These are phyloP conservation scores for Eretmochelys imbricata DNA, from an alignment of 2,113 vertebrate genomes.

Conservation along the genomic window DNA sequence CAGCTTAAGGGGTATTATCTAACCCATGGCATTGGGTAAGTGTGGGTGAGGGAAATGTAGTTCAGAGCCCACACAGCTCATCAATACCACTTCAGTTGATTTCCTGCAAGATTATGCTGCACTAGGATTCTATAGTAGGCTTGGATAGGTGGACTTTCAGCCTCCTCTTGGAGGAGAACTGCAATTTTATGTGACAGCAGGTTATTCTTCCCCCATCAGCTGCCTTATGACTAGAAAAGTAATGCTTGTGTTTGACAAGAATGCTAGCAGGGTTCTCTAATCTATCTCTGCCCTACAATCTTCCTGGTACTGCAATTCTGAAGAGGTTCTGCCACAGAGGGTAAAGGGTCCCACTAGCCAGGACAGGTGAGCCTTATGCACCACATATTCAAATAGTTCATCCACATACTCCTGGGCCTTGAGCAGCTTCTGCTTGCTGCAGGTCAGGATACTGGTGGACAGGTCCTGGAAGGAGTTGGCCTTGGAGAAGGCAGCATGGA, in stretches of 20 bases:
- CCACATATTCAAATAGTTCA: conserved; percentile 81
- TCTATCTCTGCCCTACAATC: neutral
- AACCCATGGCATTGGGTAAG: no score
- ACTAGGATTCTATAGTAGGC: no score
- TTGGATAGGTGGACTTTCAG: no score
- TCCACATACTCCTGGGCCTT: conserved; percentile 85
- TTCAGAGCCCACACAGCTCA: no score
- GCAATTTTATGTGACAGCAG: neutral
- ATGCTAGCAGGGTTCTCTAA: neutral
- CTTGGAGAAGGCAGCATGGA: conserved; percentile 79
- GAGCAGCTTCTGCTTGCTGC: conserved; percentile 77
- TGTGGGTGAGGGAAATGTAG: no score
- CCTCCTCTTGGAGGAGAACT: no score
- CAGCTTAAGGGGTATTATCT: no score
- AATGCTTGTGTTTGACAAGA: neutral
- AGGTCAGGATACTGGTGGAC: conserved; percentile 77
- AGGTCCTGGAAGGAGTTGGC: conserved; percentile 77
- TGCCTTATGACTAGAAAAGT: no score
- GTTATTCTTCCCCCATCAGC: neutral
- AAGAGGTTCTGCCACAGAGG: conserved; percentile 62
- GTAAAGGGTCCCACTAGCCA: conserved; percentile 77
- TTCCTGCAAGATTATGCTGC: no score
- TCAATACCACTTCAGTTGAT: no score
- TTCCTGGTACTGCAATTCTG: neutral
- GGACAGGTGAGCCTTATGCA: conserved; percentile 80